Conservation (phyloP, 2,797 vertebrate species). For the Coluber constrictor region DNA sequence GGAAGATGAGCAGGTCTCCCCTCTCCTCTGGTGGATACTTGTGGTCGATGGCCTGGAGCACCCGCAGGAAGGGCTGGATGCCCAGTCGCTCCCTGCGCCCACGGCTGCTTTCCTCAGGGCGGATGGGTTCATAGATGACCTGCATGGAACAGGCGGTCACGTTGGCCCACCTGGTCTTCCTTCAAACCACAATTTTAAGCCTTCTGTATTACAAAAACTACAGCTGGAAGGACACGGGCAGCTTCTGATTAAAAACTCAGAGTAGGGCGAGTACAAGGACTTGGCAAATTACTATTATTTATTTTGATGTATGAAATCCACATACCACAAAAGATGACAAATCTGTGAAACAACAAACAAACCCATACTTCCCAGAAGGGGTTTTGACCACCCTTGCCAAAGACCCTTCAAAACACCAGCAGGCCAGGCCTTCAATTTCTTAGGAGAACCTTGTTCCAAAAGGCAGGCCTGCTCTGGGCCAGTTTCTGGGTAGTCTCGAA, state of each 20-base stretch:
- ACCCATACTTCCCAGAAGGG: background rate
- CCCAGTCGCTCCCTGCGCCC: conserved; percentile 83
- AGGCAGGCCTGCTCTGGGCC: background rate
- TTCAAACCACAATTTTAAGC: background rate
- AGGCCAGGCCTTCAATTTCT: background rate
- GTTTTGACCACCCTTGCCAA: background rate
- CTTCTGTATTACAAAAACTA: background rate
- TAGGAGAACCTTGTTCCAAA: background rate
- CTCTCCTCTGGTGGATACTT: conserved; percentile 84
- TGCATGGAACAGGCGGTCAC: conserved; percentile 40
- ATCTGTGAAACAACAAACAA: background rate
- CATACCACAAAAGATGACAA: background rate
- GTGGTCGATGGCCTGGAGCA: conserved; percentile 88
- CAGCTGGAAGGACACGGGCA: background rate
- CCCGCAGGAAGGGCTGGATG: conserved; percentile 83
- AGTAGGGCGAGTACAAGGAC: background rate
- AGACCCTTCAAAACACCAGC: background rate
- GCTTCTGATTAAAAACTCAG: background rate
- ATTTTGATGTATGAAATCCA: background rate
- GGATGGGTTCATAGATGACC: conserved; percentile 87
- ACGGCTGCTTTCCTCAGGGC: conserved; percentile 69
- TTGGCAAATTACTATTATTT: background rate
- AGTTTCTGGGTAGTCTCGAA: background rate
- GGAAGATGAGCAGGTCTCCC: conserved; percentile 88
- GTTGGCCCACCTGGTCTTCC: background rate